A percentile compares a stretch with the other conserved stretches of the same genome.
Evolutionary conservation across 37 sponge, comb jelly and placozoan genomes (phyloP).

Genomic region (Oopsacas minuta): DNA sequence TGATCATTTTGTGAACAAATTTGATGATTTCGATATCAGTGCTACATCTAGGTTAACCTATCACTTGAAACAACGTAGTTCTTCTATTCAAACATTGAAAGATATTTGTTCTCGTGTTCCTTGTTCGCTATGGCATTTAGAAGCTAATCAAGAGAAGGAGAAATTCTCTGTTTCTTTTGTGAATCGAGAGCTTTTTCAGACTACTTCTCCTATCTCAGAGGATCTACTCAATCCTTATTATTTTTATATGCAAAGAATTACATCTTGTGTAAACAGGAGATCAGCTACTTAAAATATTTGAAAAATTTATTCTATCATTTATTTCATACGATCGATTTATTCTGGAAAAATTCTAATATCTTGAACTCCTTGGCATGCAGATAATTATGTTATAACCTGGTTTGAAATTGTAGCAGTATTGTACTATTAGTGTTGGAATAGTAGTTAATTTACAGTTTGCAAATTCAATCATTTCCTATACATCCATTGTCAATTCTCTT

Average conservation of each 20-base stretch:
- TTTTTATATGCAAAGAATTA: background rate
- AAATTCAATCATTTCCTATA: too few relatives aligned
- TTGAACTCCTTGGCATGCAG: too few relatives aligned
- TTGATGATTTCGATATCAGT: background rate
- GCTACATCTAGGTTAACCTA: conserved; percentile 15
- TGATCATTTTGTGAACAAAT: background rate
- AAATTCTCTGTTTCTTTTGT: conserved; percentile 15
- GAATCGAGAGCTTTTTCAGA: background rate
- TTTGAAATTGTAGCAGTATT: too few relatives aligned
- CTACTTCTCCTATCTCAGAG: background rate
- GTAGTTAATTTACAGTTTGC: too few relatives aligned
- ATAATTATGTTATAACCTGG: too few relatives aligned
- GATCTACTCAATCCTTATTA: conserved; percentile 8
- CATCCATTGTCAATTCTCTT: too few relatives aligned
- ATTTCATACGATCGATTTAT: too few relatives aligned
- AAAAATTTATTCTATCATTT: too few relatives aligned
- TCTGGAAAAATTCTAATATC: too few relatives aligned
- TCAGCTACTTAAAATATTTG: background rate
- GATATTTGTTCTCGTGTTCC: background rate
- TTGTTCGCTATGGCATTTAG: background rate
- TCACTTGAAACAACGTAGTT: background rate
- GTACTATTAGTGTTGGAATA: too few relatives aligned
- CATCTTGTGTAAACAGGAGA: background rate
- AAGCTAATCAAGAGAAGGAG: background rate
- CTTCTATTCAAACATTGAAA: background rate